Base-by-base conservation (phyloP, 2,888 invertebrate genomes). In the Caenorhabditis japonica region DNA sequence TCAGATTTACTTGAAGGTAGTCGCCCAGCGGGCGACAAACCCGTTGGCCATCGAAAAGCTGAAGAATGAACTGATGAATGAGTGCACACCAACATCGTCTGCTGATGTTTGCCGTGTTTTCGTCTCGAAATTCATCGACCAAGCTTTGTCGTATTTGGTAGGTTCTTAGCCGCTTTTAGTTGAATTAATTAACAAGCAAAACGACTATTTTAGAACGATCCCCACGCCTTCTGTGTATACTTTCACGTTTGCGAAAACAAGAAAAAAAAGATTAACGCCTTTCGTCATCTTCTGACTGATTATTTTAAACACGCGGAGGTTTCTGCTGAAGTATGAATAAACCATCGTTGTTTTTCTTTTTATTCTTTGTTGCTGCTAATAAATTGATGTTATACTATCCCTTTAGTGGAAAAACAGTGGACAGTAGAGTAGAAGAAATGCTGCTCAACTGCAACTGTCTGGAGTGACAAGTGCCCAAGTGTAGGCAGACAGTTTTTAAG, bases 141-240 rank as follows among this genome's bases (percentile, higher is more conserved):
- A 76, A 41, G 79, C 86, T 43, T 69, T 81, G 41, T 86, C 86
- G 43, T 85, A 77, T 58, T 73, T 86, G 70, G 85, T 85, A 30
- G 59, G 79, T 39, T n/a, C n/a, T n/a, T n/a, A 7, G 13, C 4
- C n/a, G 5, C 17, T 12, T 47, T 10, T 3, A 13, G 13, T 8
- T 25, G n/a, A 43, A 43, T n/a, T 43, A 1, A 30, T n/a, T 19
- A 1, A n/a, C n/a, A n/a, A n/a, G 17, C 33, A 10, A 4, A 8
- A 21, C 17, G 3, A 30, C n/a, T n/a, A n/a, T 75, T 75, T 27
- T 62, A 85, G 84, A 74, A 73, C 36, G 80, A 86, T 68, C 46
- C 82, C 13, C 56, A 82, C 13, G 73, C 75, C 36, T 78, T 85
- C 23, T 86, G 86, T 76, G 64, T 75, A 47, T 66, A 79, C 36